These are phyloP conservation scores for Acleris holmiana DNA, from an alignment of 2,888 invertebrate species.

Conservation along the genomic window DNA sequence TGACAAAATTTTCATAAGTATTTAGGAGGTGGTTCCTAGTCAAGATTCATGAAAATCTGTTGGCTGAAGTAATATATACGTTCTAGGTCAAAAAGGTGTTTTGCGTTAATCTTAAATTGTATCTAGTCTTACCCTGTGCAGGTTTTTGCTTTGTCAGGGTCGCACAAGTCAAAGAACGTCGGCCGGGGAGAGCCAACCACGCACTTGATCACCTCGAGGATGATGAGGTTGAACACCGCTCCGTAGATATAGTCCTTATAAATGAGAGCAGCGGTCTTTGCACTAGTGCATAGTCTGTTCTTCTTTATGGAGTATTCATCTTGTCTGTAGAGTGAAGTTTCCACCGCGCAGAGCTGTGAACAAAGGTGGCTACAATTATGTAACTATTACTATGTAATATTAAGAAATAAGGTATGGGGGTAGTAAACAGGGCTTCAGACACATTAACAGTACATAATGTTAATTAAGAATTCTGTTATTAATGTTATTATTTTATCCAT, in stretches of 20 bases:
- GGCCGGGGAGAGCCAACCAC: slow-evolving; percentile 89
- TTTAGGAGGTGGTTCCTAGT: too few species aligned
- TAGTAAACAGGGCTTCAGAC: too few species aligned
- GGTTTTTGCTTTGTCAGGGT: slow-evolving; percentile 86
- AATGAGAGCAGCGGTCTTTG: slow-evolving; percentile 73
- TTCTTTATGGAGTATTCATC: slow-evolving; percentile 76
- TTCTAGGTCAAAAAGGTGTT: too few species aligned
- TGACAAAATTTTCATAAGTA: too few species aligned
- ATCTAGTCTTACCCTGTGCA: slow-evolving; percentile 80
- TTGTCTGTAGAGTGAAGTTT: slow-evolving; percentile 65
- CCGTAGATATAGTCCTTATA: slow-evolving; percentile 87
- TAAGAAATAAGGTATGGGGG: too few species aligned
- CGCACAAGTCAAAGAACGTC: slow-evolving; percentile 90
- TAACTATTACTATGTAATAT: too few species aligned
- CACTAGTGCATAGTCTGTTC: slow-evolving; percentile 64
- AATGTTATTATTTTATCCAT: too few species aligned
- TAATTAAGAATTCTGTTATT: too few species aligned
- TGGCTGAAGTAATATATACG: too few species aligned
- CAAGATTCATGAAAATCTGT: too few species aligned
- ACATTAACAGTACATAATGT: too few species aligned
- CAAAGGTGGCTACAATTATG: slow-evolving; percentile 18
- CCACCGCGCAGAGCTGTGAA: slow-evolving; percentile 77
- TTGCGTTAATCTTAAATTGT: too few species aligned
- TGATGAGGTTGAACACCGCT: slow-evolving; percentile 83
- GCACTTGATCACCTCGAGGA: slow-evolving; percentile 87